Evolutionary conservation across 2,888 invertebrate genomes (phyloP), one percentile per base, ranked within the genome.

Genomic region (Buathra laborator): DNA sequence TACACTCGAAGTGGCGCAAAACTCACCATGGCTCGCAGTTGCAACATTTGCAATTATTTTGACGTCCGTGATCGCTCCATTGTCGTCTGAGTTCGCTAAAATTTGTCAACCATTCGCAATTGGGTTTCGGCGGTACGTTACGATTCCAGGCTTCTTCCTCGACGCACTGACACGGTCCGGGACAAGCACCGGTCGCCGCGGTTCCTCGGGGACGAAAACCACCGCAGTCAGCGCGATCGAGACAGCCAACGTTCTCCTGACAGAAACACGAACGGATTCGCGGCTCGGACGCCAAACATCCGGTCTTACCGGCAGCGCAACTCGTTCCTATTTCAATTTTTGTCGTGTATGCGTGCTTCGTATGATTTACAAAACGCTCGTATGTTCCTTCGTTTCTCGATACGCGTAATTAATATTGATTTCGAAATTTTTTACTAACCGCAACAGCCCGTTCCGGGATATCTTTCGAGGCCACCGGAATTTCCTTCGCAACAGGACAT

Each of bases 111-210:
- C 93, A 93, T 51, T 88, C 89, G 79, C 90, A 89, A 70, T 91
- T 89, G 14, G 93, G 91, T 66, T 89, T 91, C 3, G 93, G 93
- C 7, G 93, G 93, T 4, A 84, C 86, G 71, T 88, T 90, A 10
- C 87, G 87, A 71, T 93, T 92, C 93, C 93, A 93, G 0, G 89
- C 87, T n/a, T 93, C 90, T 83, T 93, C 93, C 59, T 91, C 91
- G 6, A 81, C 86, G 64, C 93, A 93, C 53, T 90, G 91, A 78
- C 93, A 93, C 3, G 88, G 84, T 4, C 90, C 90, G 1, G 90
- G 89, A 83, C 90, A 91, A 7, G 89, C 86, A 14, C 86, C 90
- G 32, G 89, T 89, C 43, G 86, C 86, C 4, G 87, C 89, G 3
- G 86, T 88, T 67, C 90, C 88, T 43, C 77, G 48, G 4, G 89